Base-by-base conservation (phyloP, 2,113 vertebrate genomes). In the Calyptomena viridis region DNA sequence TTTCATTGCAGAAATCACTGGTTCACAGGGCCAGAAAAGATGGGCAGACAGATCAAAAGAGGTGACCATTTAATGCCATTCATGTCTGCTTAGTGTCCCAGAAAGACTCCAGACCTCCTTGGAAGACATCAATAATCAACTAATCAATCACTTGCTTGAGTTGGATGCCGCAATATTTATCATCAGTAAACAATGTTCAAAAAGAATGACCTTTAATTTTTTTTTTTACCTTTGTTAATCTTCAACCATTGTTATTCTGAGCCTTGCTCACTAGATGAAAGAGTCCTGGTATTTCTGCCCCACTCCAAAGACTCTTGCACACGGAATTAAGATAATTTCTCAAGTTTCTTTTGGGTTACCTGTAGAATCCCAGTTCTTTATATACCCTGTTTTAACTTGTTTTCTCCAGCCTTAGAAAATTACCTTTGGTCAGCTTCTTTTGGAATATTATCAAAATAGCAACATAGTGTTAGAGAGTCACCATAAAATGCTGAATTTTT, bases 261-360 rank as follows among this genome's bases (percentile, higher is more conserved):
- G 35, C 35, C 27, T 77, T 55, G 64, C 55, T 90, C 18, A 33
- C 44, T 27, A 39, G 62, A 69, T 37, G 73, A 33, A 79, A 94
- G 76, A 76, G 8, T 44, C 33, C 39, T 90, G 55, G 12, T 21
- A 74, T 66, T 86, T 90, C 44, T 94, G 23, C 8, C 42, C 40
- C 31, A 5, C 42, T 4, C 5, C 9, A 8, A 39, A 53, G 42
- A 80, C n/a, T 40, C 7, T 49, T 0, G 0, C 17, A 53, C 42
- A 46, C 16, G 39, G 56, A 84, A 78, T 59, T 72, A 81, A 84
- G 28, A 44, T 73, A 8, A 25, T n/a, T 52, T 87, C 58, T 73
- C 35, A 55, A 25, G 58, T 25, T 58, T 59, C 31, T 74, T 89
- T 72, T 47, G n/a, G 22, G 10, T 46, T 23, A 78, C 3, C 3